Evolutionary conservation across 2,797 vertebrate genomes (phyloP), one percentile per base, ranked within the genome.

Genomic region (Allobates femoralis): DNA sequence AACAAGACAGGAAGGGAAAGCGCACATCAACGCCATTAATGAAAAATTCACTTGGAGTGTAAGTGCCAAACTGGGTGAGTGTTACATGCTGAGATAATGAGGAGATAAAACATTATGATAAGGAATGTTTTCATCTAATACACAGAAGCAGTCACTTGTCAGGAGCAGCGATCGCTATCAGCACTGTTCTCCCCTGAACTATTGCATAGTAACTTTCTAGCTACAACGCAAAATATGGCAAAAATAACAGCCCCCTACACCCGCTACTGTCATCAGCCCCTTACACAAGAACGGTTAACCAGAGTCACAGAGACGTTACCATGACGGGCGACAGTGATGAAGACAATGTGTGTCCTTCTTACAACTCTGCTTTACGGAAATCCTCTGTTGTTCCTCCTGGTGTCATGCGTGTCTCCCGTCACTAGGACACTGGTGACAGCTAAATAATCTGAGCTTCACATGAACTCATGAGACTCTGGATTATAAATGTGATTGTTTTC

Each of bases 41-140:
- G 86, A 83, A 87, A 87, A 81, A 82, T 82, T 86, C 79, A 86
- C 85, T 86, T 30, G 81, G 75, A 79, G 75, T 87, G 86, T 83
- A 84, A 84, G 86, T 87, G 86, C 53, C 86, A 74, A 79, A 83
- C 64, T 71, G 32, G 30, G 86, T 79, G 81, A 87, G 58, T 84
- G 75, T 79, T 79, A 74, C 86, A 83, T 73, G 81, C 86, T 84
- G 81, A 84, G 86, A 84, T 87, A 87, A 87, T 87, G 86, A 87
- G 81, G 66, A 87, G 81, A 87, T 87, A 87, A 87, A 73, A 83
- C 86, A 84, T 83, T 79, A 73, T 87, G 74, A 87, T 84, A 73
- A 79, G 75, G 75, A 74, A 79, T 87, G 75, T 87, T 87, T 87
- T 87, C 83, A 87, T 87, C 86, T 84, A 84, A 87, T 87, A 87